These are phyloP conservation scores for Diachrysia chrysitis DNA, from an alignment of 2,888 invertebrate species.

Conservation along the genomic window DNA sequence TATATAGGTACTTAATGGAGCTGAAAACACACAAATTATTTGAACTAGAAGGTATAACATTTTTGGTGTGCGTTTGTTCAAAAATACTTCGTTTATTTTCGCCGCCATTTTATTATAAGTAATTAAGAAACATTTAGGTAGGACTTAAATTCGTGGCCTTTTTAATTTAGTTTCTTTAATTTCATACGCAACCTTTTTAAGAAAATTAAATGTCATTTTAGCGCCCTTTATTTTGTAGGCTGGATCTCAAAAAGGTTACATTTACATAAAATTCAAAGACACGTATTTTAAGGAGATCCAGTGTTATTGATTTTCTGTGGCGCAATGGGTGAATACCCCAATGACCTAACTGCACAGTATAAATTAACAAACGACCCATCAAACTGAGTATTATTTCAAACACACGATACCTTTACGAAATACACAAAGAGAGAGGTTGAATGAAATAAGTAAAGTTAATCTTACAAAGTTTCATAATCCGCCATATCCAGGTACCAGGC, in stretches of 20 bases:
- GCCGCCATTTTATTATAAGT: conserved; percentile 27
- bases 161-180: conserved; percentile 51
- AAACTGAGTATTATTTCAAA: too few species aligned
- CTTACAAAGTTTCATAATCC: neutral
- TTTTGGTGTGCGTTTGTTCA: neutral
- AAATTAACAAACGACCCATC: neutral
- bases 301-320: conserved; percentile 37
- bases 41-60: neutral
- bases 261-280: conserved; percentile 45
- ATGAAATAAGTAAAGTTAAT: neutral
- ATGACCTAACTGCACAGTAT: conserved; percentile 23
- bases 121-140: conserved; percentile 28
- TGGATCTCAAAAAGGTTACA: conserved; percentile 37
- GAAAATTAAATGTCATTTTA: conserved; percentile 50
- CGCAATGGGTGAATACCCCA: conserved; percentile 19
- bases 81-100: conserved; percentile 5
- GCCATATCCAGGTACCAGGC: conserved; percentile 5
- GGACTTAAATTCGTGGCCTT: conserved; percentile 23
- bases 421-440: neutral
- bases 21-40: too few species aligned
- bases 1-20: too few species aligned
- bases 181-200: conserved; percentile 40
- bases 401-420: too few species aligned
- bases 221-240: conserved; percentile 17
- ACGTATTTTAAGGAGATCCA: conserved; percentile 12